Evolutionary conservation across 2,888 invertebrate genomes (phyloP), one percentile per base, ranked within the genome.

Genomic region (Nematopogon swammerdamellus): DNA sequence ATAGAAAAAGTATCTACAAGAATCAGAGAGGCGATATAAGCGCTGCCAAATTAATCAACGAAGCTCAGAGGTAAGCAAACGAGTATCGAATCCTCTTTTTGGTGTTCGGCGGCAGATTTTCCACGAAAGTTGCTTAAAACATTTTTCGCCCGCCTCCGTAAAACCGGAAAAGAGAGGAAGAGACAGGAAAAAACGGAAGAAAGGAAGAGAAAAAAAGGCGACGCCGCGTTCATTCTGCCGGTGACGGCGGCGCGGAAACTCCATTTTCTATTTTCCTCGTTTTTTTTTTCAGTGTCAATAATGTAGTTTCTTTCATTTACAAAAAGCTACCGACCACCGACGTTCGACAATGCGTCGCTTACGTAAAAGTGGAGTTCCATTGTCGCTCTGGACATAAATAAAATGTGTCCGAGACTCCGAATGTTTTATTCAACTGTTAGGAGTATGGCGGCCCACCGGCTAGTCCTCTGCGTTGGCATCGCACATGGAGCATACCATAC

Each of bases 191-290:
- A 25, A 36, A 43, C 48, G 44, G 29, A 17, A 49, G 44, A 49
- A 48, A 43, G 42, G 49, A 49, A 48, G 44, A 49, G 49, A 49
- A 42, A 49, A 70, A 73, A 72, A 70, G 59, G 62, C 58, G 59
- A 64, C 65, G 64, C 63, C 63, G 65, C 66, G 63, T 63, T 68
- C 62, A 73, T 74, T 72, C 74, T 76, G 75, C 53, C 68, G 62
- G 68, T 75, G 76, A 74, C 73, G 73, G 67, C 61, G 69, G 63
- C 36, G 67, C 68, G 74, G 68, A 69, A 70, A 63, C 68, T 67
- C 64, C 73, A 72, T 72, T 70, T 65, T 64, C 64, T 70, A 67
- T 69, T 66, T 62, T 57, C 54, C 56, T 58, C 60, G 60, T 64
- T 70, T 70, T 65, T 64, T 70, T 70, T 66, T 25, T 67, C 50